phyloP scores from a whole-genome alignment of 2,113 vertebrate species.

The Phalacrocorax aristotelis region DNA sequence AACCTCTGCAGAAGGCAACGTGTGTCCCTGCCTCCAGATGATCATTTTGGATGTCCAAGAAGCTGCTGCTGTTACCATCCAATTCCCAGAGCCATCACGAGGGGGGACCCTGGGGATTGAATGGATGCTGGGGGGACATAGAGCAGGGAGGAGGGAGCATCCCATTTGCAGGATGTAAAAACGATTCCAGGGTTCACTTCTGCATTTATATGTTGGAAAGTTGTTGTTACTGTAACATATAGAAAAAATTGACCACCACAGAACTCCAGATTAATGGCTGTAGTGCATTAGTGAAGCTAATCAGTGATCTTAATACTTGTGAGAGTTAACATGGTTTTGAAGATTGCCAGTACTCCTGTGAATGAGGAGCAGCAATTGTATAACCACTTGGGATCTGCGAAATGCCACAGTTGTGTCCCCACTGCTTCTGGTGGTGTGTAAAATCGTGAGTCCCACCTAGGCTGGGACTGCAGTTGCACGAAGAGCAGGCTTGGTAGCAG shows the following conservation, averaged over 20 bases:
- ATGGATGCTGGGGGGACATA: neutral
- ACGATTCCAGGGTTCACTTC: neutral
- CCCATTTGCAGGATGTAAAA: neutral
- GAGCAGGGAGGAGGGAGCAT: neutral
- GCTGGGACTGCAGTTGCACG: neutral
- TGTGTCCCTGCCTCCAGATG: neutral
- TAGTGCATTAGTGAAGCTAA: neutral
- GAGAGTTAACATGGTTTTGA: neutral
- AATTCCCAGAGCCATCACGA: neutral
- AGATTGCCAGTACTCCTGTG: neutral
- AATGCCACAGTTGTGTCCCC: neutral
- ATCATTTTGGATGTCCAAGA: neutral
- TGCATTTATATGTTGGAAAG: neutral
- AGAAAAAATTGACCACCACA: neutral
- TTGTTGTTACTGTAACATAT: neutral
- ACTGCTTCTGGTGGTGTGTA: neutral
- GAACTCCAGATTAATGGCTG: neutral
- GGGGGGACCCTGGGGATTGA: neutral
- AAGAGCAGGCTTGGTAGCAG: neutral
- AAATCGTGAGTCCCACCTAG: accelerated
- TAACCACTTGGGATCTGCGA: neutral
- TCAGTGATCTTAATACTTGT: neutral
- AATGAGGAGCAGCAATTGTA: neutral
- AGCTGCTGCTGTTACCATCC: neutral
- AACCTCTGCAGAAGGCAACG: neutral